A percentile compares a stretch with the other conserved stretches of the same genome.
Evolutionary conservation across 2,797 vertebrate genomes (phyloP).

Genomic region (Decapterus maruadsi): DNA sequence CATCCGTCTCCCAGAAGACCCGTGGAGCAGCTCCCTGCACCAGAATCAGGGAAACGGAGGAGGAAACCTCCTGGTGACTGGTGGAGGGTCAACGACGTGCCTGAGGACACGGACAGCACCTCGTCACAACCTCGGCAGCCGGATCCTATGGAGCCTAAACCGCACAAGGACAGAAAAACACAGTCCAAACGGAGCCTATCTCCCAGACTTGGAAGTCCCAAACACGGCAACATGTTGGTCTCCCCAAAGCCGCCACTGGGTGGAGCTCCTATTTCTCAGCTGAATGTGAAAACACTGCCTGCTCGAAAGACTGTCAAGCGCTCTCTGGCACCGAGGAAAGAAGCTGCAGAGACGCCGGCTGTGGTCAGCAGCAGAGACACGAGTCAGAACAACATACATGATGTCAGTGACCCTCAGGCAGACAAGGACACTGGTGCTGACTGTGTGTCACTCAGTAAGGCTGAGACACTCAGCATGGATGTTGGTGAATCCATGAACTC

Average conservation of each 20-base stretch:
- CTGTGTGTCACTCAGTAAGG: neutral
- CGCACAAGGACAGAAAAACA: constrained; percentile 1
- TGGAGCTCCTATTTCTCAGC: constrained; percentile 19
- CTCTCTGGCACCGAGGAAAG: constrained; percentile 63
- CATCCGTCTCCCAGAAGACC: neutral
- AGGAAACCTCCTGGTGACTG: constrained; percentile 59
- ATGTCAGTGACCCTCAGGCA: constrained; percentile 3
- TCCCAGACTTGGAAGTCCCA: constrained; percentile 8
- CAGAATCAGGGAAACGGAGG: constrained; percentile 34
- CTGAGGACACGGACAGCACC: constrained; percentile 10
- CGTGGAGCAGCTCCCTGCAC: neutral
- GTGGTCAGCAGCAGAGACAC: neutral
- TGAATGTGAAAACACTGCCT: neutral
- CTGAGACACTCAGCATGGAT: constrained; percentile 22
- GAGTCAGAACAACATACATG: constrained; percentile 16
- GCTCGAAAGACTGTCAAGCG: constrained; percentile 63
- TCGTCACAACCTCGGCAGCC: constrained; percentile 15
- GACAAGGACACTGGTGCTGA: constrained; percentile 23
- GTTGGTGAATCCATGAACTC: constrained; percentile 6
- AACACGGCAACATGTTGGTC: constrained; percentile 12
- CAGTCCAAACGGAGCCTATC: constrained; percentile 25
- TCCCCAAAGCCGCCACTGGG: constrained; percentile 31
- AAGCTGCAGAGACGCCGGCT: constrained; percentile 15
- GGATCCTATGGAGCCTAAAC: constrained; percentile 16
- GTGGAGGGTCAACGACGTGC: constrained; percentile 52